phyloP scores from a whole-genome alignment of 2,797 vertebrate genomes.

The Pipistrellus kuhlii region DNA sequence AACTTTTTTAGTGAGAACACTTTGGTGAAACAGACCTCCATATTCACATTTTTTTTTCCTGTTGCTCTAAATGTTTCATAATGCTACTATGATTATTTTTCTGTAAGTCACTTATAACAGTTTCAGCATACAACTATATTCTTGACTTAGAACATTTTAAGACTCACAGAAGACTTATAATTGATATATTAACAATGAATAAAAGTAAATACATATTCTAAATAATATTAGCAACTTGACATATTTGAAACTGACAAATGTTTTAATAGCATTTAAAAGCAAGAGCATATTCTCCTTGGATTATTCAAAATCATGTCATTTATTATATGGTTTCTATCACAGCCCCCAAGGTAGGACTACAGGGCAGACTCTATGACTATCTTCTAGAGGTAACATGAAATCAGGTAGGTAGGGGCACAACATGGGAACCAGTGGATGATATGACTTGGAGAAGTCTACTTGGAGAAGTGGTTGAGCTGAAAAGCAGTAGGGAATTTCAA shows the following conservation, averaged over 20 bases:
- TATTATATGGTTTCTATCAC: background rate
- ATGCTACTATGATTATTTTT: constrained; percentile 4
- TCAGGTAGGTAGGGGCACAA: background rate
- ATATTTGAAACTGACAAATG: background rate
- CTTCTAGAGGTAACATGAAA: background rate
- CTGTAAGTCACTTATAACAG: background rate
- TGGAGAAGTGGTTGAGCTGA: background rate
- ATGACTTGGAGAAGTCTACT: background rate
- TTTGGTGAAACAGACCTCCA: background rate
- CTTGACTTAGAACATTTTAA: constrained; percentile 12
- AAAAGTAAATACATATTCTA: background rate
- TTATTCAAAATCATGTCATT: constrained; percentile 5
- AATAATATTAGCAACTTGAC: background rate
- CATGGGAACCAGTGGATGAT: background rate
- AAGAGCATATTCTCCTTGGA: background rate
- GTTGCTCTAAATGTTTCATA: background rate
- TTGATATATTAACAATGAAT: background rate
- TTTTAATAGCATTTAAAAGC: background rate
- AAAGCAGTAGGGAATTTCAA: background rate
- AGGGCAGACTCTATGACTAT: background rate
- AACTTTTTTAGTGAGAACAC: constrained; percentile 10
- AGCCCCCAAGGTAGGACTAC: background rate
- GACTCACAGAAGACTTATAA: background rate
- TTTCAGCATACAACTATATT: background rate
- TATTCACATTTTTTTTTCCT: background rate